Conservation (phyloP, 2,113 vertebrate species). For the Tragelaphus buxtoni region DNA sequence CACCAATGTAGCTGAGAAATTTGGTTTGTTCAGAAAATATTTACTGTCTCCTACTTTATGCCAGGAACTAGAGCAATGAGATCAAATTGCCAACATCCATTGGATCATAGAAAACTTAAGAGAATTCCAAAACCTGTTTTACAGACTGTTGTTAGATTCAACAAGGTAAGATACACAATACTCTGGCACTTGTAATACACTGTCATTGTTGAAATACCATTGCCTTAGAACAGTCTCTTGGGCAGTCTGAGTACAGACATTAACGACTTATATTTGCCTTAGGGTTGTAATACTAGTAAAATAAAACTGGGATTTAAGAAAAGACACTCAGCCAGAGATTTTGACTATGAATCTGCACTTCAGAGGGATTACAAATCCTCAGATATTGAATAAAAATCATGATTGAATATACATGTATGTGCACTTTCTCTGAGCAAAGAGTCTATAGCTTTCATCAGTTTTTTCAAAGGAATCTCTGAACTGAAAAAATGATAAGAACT, state of each 20-base stretch:
- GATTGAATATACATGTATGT: neutral
- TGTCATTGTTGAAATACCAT: neutral
- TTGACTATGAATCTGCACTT: neutral
- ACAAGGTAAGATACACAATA: neutral
- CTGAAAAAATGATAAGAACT: neutral
- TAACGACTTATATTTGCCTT: neutral
- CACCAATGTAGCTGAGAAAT: neutral
- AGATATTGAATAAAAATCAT: slow-evolving; percentile 8
- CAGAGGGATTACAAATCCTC: neutral
- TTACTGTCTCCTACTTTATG: neutral
- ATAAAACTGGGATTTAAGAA: neutral
- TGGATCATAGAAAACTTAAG: neutral
- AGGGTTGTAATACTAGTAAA: neutral
- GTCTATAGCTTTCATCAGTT: slow-evolving; percentile 13
- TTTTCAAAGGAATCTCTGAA: slow-evolving; percentile 52
- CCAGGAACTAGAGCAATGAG: neutral
- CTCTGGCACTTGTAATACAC: neutral
- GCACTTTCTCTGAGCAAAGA: neutral
- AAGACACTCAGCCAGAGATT: neutral
- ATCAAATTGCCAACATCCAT: neutral
- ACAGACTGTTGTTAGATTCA: neutral
- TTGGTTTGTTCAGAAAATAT: neutral
- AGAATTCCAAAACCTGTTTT: neutral
- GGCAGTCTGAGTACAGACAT: neutral
- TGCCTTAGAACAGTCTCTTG: neutral